phyloP scores from a whole-genome alignment of 1,140 invertebrate genomes.

The Aphidius gifuensis region DNA sequence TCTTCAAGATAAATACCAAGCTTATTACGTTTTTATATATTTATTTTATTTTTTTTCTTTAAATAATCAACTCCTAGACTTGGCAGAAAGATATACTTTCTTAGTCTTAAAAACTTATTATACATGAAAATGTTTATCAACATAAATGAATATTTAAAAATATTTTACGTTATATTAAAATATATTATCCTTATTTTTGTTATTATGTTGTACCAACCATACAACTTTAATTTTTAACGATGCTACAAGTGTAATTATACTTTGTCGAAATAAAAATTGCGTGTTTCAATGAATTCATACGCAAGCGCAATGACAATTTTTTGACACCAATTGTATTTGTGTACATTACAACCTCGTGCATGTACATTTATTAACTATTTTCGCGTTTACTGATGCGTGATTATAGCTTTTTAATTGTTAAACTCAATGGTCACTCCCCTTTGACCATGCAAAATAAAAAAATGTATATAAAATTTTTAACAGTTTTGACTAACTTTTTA shows the following conservation, averaged over 20 bases:
- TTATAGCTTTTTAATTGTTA: conserved; percentile 3
- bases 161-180: no score
- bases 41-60: no score
- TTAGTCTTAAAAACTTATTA: no score
- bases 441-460: conserved; percentile 1
- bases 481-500: neutral
- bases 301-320: conserved; percentile 7
- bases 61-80: no score
- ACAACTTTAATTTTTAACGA: conserved; percentile 34
- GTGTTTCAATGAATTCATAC: conserved; percentile 18
- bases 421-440: neutral
- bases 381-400: conserved; percentile 1
- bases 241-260: conserved; percentile 28
- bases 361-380: neutral
- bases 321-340: neutral
- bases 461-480: neutral
- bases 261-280: conserved; percentile 18
- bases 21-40: no score
- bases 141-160: no score
- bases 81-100: no score
- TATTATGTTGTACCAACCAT: conserved; percentile 12
- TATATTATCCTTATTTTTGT: no score
- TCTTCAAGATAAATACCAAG: no score
- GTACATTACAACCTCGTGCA: neutral
- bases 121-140: no score